Evolutionary conservation across 2,113 vertebrate genomes (phyloP).

Genomic region (Seriola aureovittata): DNA sequence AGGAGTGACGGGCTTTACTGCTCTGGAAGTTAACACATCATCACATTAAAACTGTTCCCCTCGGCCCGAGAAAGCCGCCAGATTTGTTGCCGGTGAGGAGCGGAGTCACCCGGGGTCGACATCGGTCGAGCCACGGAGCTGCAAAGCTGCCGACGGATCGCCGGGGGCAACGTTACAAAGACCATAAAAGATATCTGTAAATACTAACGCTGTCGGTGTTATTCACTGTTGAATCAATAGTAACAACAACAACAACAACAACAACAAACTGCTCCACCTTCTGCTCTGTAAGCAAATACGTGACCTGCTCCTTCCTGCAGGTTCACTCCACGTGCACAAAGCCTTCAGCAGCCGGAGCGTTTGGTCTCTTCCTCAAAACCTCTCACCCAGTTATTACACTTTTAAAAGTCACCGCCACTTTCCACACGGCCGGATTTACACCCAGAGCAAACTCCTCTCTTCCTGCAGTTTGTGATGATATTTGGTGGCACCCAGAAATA

Average conservation of each 20-base stretch:
- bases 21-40: conserved; percentile 22
- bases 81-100: conserved; percentile 23
- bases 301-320: conserved; percentile 4
- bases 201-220: conserved; percentile 15
- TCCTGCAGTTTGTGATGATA: conserved; percentile 45
- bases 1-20: conserved; percentile 1
- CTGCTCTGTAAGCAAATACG: neutral
- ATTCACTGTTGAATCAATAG: conserved; percentile 35
- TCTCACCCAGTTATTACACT: neutral
- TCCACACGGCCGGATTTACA: neutral
- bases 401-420: neutral
- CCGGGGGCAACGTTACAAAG: conserved; percentile 17
- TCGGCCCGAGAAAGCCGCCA: conserved; percentile 1
- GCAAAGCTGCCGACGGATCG: conserved; percentile 1
- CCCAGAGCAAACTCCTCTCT: conserved; percentile 1
- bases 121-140: neutral
- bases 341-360: neutral
- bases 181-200: conserved; percentile 21
- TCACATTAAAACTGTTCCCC: conserved; percentile 27
- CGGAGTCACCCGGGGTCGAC: conserved; percentile 26
- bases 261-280: neutral
- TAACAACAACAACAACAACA: neutral
- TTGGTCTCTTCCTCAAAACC: neutral
- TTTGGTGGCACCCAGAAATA: conserved; percentile 53
- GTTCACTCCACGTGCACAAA: neutral